A percentile compares a stretch with the other conserved stretches of the same genome.
Conservation (phyloP, 2,113 vertebrate genomes). For the Callionymus lyra region DNA sequence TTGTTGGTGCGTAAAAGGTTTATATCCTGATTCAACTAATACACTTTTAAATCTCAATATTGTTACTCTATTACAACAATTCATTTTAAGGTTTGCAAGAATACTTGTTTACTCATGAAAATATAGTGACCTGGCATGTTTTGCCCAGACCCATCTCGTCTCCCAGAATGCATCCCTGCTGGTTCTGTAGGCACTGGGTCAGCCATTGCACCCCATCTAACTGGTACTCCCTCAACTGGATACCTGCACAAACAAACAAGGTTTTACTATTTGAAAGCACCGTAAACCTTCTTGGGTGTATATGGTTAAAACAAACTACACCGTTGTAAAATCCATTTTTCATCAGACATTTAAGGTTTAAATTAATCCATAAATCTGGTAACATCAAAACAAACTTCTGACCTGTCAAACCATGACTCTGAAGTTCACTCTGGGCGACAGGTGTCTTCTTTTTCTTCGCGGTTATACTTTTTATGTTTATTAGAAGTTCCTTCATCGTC, state of each 20-base stretch:
- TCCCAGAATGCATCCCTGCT: conserved; percentile 82
- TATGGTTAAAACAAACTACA: not conserved
- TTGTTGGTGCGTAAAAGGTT: not conserved
- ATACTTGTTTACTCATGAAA: not conserved
- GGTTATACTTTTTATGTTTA: conserved; percentile 27
- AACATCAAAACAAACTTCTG: not conserved
- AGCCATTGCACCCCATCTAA: conserved; percentile 83
- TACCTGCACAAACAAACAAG: conserved; percentile 53
- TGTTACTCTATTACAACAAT: not conserved
- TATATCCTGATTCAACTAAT: not conserved
- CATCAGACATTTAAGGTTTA: not conserved
- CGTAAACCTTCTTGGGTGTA: too few relatives aligned
- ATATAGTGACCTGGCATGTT: conserved; percentile 92
- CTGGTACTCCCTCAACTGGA: conserved; percentile 76
- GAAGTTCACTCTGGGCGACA: conserved; percentile 38
- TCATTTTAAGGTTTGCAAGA: not conserved
- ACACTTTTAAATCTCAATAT: not conserved
- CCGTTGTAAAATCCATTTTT: not conserved
- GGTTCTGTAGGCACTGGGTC: conserved; percentile 59
- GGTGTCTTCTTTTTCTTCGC: conserved; percentile 29
- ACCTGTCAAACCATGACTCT: conserved; percentile 61
- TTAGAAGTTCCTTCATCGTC: conserved; percentile 45
- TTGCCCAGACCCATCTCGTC: conserved; percentile 96
- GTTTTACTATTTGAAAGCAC: not conserved
- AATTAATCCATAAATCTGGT: not conserved